These are phyloP conservation scores for Oreortyx pictus DNA, from an alignment of 2,797 vertebrate species.

Conservation along the genomic window DNA sequence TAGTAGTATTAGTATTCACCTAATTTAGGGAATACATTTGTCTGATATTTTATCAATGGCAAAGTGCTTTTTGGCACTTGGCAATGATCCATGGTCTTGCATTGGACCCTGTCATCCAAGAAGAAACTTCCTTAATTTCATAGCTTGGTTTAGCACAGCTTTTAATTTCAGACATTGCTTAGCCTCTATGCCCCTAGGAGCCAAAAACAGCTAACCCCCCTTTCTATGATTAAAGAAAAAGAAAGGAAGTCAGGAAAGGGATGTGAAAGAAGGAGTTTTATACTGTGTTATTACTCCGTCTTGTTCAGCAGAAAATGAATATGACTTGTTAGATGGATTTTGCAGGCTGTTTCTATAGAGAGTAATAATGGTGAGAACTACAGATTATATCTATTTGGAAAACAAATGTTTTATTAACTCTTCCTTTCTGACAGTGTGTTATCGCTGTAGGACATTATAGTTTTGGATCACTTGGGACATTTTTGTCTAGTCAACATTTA, in stretches of 20 bases:
- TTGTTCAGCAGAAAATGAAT: slow-evolving; percentile 77
- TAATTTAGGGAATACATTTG: slow-evolving; percentile 80
- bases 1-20: slow-evolving; percentile 45
- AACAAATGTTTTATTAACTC: slow-evolving; percentile 56
- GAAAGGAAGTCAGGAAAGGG: slow-evolving; percentile 68
- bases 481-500: slow-evolving; percentile 48
- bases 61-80: slow-evolving; percentile 77
- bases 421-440: slow-evolving; percentile 9
- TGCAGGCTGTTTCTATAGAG: slow-evolving; percentile 73
- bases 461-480: slow-evolving; percentile 14
- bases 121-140: slow-evolving; percentile 69
- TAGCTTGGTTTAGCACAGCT: slow-evolving; percentile 37
- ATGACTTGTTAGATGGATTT: slow-evolving; percentile 72
- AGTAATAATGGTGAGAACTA: slow-evolving; percentile 61
- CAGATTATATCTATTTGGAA: slow-evolving; percentile 67
- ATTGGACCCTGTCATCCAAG: slow-evolving; percentile 45
- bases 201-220: slow-evolving; percentile 72
- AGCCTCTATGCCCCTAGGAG: slow-evolving; percentile 50
- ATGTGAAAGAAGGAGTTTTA: slow-evolving; percentile 69
- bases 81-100: slow-evolving; percentile 68
- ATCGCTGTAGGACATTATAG: not conserved
- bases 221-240: slow-evolving; percentile 75
- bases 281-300: slow-evolving; percentile 76
- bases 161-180: slow-evolving; percentile 76
- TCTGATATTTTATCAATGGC: slow-evolving; percentile 79